Base-by-base conservation (phyloP, 2,888 invertebrate species). In the Melanotus villosus region DNA sequence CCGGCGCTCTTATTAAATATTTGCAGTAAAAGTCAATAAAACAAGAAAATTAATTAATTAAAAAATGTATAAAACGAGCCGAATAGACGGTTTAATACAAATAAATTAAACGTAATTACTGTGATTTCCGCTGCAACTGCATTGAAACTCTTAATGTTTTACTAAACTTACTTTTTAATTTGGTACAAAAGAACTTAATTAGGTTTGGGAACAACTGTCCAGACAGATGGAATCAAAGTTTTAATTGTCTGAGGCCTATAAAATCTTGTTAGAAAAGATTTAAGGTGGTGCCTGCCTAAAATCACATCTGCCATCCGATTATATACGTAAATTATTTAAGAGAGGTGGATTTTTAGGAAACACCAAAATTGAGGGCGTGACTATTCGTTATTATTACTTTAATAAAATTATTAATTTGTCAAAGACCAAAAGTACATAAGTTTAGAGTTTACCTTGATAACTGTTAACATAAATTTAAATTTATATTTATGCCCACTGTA, bases 251-350 rank as follows among this genome's bases (percentile, higher is more conserved):
- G 50, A 45, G 45, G 60, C 52, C 64, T 68, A 68, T 66, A 65
- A 72, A 70, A 72, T 71, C 69, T 68, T 45, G 52, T 60, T 70
- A 52, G 43, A 69, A 65, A 56, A 69, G 60, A 69, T 59, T 65
- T 63, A 32, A 54, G 56, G 71, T 60, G 57, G 56, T 57, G 65
- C 60, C 57, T 68, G 58, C 56, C 47, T 26, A 66, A 72, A 70
- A 72, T 70, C 72, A 70, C 72, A 72, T 70, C 72, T 72, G 71
- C 69, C 56, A 34, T 52, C 19, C 18, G 47, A 69, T 62, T 65
- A 47, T 47, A 64, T n/a, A n/a, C n/a, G n/a, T 56, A 58, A 32
- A 71, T 71, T 57, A 63, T 65, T 57, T 54, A 56, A 19, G 54
- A 12, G 18, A n/a, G 19, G 45, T n/a, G 32, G 32, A 45, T 32